Evolutionary conservation across 2,888 invertebrate species (phyloP), one percentile per base, ranked within the genome.

Genomic region (Tachystola acroxantha): DNA sequence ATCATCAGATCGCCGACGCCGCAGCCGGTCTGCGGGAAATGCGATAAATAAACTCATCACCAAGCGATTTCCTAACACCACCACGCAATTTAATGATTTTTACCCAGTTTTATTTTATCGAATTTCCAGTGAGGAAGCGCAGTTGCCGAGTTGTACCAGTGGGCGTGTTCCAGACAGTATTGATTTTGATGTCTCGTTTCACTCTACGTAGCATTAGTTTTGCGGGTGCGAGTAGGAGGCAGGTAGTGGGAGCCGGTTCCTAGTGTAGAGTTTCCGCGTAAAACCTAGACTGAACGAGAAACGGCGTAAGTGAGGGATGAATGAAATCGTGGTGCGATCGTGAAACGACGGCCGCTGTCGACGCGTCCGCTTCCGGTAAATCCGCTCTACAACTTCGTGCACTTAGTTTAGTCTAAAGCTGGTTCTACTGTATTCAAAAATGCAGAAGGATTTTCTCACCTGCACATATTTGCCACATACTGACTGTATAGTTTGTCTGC

Each of bases 291-390:
- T 50, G 55, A 64, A 47, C 51, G 48, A 60, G 54, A 63, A 80
- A 79, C 63, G 76, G 56, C 74, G 67, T 80, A 85, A 67, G 66
- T 68, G 57, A 52, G 72, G 82, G 79, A 85, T 85, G 85, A 85
- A 85, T 85, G 86, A 80, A 89, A 75, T 73, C 82, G 71, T 85
- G 88, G 62, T 82, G 84, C 82, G 85, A 86, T 74, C 75, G 81
- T 64, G 86, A 82, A 75, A 77, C 88, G 67, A 80, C 80, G 74
- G 79, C 76, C 63, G 27, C 79, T 68, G 85, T 84, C 75, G 85
- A 77, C 74, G 81, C 77, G 62, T 71, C 80, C 66, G 85, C 75
- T 73, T 88, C 88, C 73, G 85, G 81, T 62, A 88, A 84, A 76
- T 84, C 87, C 76, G 80, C 78, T 70, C 77, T 70, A 81, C 78